Percentiles rank a stretch among this genome's conserved stretches.
Evolutionary conservation across 1,140 invertebrate species (phyloP).

Genomic region (Drosophila ironensis): DNA sequence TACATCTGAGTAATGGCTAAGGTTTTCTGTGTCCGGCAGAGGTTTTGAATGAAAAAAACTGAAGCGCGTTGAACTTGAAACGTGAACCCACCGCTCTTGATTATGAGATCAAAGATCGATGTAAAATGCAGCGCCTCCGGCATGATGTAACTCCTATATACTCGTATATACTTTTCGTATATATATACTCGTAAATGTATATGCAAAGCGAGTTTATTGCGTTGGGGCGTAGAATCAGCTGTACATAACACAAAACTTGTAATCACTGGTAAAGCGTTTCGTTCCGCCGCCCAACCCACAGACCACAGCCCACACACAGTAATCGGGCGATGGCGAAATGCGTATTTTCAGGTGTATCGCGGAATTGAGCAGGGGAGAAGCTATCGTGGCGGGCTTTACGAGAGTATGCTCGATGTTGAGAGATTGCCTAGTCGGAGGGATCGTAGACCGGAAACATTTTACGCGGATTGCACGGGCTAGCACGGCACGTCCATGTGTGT

Average conservation of each 20-base stretch:
- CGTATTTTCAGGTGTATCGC: conserved; percentile 19
- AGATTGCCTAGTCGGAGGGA: conserved; percentile 10
- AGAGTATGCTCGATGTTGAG: conserved; percentile 12
- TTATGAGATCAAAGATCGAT: conserved; percentile 74
- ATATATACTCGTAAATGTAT: neutral
- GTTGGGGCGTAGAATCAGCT: conserved; percentile 24
- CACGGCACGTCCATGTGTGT: conserved; percentile 43
- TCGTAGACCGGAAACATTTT: conserved; percentile 46
- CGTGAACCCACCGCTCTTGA: conserved; percentile 57
- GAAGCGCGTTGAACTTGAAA: conserved; percentile 6
- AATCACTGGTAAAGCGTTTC: conserved; percentile 36
- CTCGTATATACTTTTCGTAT: neutral
- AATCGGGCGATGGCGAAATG: neutral
- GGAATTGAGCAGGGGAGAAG: neutral
- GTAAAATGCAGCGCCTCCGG: conserved; percentile 62
- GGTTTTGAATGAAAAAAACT: neutral
- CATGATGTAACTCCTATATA: conserved; percentile 35
- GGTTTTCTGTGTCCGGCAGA: neutral
- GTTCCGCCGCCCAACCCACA: conserved; percentile 4
- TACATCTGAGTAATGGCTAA: neutral
- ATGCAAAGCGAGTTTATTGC: neutral
- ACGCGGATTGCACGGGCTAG: conserved; percentile 25
- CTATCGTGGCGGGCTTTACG: conserved; percentile 4
- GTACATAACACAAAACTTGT: conserved; percentile 36
- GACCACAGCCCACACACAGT: conserved; percentile 13